phyloP scores from a whole-genome alignment of 1,140 invertebrate species.

The Bombyx mandarina region DNA sequence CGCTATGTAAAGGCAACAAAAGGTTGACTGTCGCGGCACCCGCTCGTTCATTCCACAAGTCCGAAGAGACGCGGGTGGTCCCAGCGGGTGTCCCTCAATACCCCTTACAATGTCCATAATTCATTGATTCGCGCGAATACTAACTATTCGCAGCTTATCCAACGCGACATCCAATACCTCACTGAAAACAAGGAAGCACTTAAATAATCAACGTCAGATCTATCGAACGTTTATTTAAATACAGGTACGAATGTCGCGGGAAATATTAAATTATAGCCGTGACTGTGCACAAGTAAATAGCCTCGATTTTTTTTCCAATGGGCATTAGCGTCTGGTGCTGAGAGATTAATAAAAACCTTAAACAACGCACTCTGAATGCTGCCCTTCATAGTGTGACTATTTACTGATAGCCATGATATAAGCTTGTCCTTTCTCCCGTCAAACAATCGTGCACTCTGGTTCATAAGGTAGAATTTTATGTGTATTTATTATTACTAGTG shows the following conservation, averaged over 20 bases:
- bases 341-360: no score
- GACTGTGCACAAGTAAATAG: no score
- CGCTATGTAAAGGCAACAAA: conserved; percentile 8
- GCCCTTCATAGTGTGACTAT: no score
- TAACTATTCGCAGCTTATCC: conserved; percentile 43
- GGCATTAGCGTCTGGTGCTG: no score
- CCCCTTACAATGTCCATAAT: conserved; percentile 53
- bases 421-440: no score
- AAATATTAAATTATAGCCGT: no score
- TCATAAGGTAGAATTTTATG: no score
- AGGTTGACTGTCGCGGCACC: conserved; percentile 11
- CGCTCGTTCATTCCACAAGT: conserved; percentile 22
- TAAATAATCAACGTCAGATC: conserved; percentile 41
- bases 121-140: conserved; percentile 60
- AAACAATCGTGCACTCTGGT: no score
- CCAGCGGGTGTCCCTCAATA: conserved; percentile 43
- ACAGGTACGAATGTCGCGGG: conserved; percentile 3
- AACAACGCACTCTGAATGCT: no score
- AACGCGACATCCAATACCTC: conserved; percentile 48
- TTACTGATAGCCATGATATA: no score
- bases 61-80: conserved; percentile 49
- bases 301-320: no score
- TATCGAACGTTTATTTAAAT: not conserved
- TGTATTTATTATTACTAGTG: no score
- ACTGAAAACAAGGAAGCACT: conserved; percentile 41